These are phyloP conservation scores for Gymnobelideus leadbeateri DNA, from an alignment of 2,113 vertebrate species.

Conservation along the genomic window DNA sequence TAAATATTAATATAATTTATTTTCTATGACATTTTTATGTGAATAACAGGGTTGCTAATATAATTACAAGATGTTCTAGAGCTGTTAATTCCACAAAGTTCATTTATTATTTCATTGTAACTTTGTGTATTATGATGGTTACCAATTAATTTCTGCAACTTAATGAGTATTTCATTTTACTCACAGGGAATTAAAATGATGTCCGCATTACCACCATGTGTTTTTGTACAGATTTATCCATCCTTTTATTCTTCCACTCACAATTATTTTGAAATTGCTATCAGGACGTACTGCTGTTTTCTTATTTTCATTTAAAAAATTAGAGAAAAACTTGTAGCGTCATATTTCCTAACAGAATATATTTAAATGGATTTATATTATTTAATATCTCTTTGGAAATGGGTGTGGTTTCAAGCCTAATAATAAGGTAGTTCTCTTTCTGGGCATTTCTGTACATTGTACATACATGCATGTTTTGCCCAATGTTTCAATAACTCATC, in stretches of 20 bases:
- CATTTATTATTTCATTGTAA: conserved; percentile 68
- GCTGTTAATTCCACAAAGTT: conserved; percentile 64
- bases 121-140: conserved; percentile 56
- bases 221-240: conserved; percentile 38
- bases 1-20: conserved; percentile 64
- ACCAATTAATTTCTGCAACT: conserved; percentile 70
- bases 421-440: conserved; percentile 56
- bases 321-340: conserved; percentile 45
- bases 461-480: conserved; percentile 41
- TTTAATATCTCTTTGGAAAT: conserved; percentile 42
- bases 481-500: neutral
- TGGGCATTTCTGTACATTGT: conserved; percentile 28
- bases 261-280: conserved; percentile 44
- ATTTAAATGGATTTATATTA: conserved; percentile 19
- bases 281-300: conserved; percentile 27
- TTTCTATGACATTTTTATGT: conserved; percentile 52
- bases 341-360: conserved; percentile 33
- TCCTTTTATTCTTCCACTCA: conserved; percentile 38
- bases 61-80: conserved; percentile 38
- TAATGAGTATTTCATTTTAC: conserved; percentile 51
- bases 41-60: conserved; percentile 42
- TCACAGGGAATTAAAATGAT: conserved; percentile 43
- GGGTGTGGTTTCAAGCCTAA: conserved; percentile 20
- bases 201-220: conserved; percentile 14
- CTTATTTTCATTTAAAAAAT: conserved; percentile 51